Conservation (phyloP, 2,888 invertebrate species). For the Limnephilus rhombicus region DNA sequence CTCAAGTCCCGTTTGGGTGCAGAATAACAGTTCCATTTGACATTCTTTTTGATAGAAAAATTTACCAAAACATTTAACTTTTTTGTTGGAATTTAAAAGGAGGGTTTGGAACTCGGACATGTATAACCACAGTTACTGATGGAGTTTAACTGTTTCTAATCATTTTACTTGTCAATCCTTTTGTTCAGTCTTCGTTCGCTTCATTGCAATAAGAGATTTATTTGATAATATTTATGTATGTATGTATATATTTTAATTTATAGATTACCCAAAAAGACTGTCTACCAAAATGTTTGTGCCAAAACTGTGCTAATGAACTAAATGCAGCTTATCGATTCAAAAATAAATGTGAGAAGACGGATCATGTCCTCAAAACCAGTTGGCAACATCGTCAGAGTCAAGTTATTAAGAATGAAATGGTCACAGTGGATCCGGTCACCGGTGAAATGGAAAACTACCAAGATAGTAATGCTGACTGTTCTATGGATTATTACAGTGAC, state of each 20-base stretch:
- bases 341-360: conserved; percentile 72
- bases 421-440: neutral
- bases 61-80: neutral
- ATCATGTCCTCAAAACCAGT: conserved; percentile 45
- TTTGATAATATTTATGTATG: neutral
- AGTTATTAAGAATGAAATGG: conserved; percentile 49
- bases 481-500: conserved; percentile 54
- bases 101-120: too few relatives aligned
- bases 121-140: neutral
- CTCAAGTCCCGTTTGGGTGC: too few relatives aligned
- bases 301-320: conserved; percentile 72
- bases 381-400: conserved; percentile 40
- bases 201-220: neutral
- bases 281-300: conserved; percentile 73
- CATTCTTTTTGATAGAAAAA: neutral
- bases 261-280: conserved; percentile 74
- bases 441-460: conserved; percentile 25
- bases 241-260: conserved; percentile 64
- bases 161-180: neutral
- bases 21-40: too few relatives aligned
- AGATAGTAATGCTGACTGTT: conserved; percentile 39
- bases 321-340: conserved; percentile 75
- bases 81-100: neutral
- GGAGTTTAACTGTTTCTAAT: neutral
- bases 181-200: neutral